Conservation (phyloP, 2,113 vertebrate genomes). For the Nothoprocta pentlandii region DNA sequence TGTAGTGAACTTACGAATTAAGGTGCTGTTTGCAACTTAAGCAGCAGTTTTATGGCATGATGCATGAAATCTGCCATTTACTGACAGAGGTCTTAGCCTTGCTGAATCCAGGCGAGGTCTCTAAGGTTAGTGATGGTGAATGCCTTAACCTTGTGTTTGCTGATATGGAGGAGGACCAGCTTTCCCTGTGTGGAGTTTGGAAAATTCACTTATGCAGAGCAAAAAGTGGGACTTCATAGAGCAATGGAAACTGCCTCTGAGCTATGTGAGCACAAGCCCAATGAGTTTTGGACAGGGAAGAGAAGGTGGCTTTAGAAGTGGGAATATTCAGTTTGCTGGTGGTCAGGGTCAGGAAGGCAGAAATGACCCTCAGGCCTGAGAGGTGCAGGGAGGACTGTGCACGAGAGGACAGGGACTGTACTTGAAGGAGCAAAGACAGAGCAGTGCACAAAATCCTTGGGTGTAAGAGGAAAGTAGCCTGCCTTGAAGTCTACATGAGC, state of each 20-base stretch:
- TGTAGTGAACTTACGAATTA: background rate
- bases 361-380: background rate
- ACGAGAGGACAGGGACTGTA: background rate
- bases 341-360: background rate
- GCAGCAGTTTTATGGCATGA: accelerated
- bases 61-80: background rate
- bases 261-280: background rate
- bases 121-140: background rate
- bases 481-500: background rate
- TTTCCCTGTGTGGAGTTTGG: background rate
- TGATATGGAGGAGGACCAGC: background rate
- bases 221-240: background rate
- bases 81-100: background rate
- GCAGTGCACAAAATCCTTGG: accelerated
- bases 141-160: background rate
- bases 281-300: background rate
- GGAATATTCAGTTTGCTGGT: background rate
- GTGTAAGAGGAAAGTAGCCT: background rate
- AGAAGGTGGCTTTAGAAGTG: background rate
- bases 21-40: background rate
- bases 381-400: accelerated
- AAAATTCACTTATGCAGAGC: background rate
- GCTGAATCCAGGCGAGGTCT: accelerated
- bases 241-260: background rate
- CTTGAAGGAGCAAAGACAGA: background rate